phyloP scores from a whole-genome alignment of 2,797 vertebrate genomes.

The Trichosurus vulpecula region DNA sequence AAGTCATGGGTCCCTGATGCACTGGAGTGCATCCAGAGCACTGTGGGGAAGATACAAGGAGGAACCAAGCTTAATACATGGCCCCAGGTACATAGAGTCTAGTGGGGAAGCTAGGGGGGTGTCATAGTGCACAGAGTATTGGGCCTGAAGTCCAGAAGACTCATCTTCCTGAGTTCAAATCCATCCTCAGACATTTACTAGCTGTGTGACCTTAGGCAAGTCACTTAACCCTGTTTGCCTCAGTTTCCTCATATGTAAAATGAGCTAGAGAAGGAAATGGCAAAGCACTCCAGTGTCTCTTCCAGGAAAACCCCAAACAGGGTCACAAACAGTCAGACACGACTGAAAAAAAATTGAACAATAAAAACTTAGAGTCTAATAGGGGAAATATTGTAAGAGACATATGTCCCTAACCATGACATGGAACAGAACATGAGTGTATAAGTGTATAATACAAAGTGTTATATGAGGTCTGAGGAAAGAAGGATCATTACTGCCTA shows the following conservation, averaged over 20 bases:
- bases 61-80: not conserved
- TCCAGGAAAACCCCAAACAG: not conserved
- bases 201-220: not conserved
- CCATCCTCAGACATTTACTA: not conserved
- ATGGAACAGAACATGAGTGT: not conserved
- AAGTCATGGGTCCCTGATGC: not conserved
- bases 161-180: not conserved
- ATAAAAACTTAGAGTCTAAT: not conserved
- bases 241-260: not conserved
- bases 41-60: not conserved
- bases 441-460: not conserved
- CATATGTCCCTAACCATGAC: not conserved
- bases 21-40: not conserved
- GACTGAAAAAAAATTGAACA: not conserved
- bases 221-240: not conserved
- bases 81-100: not conserved
- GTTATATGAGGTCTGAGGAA: not conserved
- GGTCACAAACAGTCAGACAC: not conserved
- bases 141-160: not conserved
- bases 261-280: not conserved
- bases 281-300: not conserved
- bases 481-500: not conserved
- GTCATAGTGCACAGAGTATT: not conserved
- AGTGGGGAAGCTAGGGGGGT: too few species aligned
- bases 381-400: not conserved